phyloP scores from a whole-genome alignment of 2,797 vertebrate genomes.

The Oceanodroma leucorhoa region DNA sequence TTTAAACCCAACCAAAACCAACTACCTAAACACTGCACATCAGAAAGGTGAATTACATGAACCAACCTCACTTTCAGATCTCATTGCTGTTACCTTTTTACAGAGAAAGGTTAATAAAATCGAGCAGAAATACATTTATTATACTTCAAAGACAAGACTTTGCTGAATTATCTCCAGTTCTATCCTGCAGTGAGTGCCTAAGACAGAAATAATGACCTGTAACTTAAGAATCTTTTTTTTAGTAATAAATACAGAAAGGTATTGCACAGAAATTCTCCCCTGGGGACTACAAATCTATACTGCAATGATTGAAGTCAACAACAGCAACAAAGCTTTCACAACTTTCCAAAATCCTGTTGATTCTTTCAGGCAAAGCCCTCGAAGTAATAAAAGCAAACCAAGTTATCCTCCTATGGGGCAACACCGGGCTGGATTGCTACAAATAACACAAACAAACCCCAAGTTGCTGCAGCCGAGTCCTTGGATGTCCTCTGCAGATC shows the following conservation, averaged over 20 bases:
- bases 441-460: neutral
- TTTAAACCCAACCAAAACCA: neutral
- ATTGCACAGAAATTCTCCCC: neutral
- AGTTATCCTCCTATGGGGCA: neutral
- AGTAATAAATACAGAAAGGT: neutral
- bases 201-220: slow-evolving; percentile 26
- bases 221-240: neutral
- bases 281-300: neutral
- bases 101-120: slow-evolving; percentile 4
- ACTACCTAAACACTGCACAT: neutral
- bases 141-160: neutral
- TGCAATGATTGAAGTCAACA: slow-evolving; percentile 2
- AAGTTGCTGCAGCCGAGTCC: neutral
- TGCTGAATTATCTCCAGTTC: neutral
- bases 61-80: neutral
- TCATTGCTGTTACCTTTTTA: neutral
- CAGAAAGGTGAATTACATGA: neutral
- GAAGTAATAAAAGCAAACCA: neutral
- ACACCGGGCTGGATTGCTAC: neutral
- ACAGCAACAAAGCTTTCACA: neutral
- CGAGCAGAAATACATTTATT: neutral
- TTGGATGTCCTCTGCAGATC: neutral
- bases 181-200: neutral
- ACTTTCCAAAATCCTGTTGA: neutral
- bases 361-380: neutral